These are phyloP conservation scores for Bilobella aurantiaca DNA, from an alignment of 1,140 invertebrate genomes.

Conservation along the genomic window DNA sequence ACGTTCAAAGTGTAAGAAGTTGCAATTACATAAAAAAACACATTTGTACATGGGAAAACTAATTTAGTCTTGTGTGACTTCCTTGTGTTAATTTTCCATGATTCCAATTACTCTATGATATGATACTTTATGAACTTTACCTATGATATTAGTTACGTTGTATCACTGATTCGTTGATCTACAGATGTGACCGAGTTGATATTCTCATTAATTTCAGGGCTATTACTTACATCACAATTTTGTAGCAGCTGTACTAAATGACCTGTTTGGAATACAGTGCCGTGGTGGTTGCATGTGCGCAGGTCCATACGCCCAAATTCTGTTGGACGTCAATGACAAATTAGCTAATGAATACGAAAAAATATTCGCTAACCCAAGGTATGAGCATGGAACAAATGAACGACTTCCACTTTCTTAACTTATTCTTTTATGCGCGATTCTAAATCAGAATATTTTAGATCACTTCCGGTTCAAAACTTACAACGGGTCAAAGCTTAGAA, in stretches of 20 bases:
- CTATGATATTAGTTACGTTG: too few relatives aligned
- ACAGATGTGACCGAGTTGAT: neutral
- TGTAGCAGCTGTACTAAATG: slow-evolving; percentile 74
- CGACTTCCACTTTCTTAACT: too few relatives aligned
- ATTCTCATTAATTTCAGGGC: slow-evolving; percentile 40
- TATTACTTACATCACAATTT: slow-evolving; percentile 84
- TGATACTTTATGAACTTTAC: too few relatives aligned
- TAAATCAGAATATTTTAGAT: neutral
- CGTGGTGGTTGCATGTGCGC: slow-evolving; percentile 74
- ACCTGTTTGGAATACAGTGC: slow-evolving; percentile 83
- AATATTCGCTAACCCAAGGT: slow-evolving; percentile 62
- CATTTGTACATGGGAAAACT: neutral
- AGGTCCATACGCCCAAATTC: slow-evolving; percentile 70
- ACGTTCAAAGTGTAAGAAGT: slow-evolving; percentile 41
- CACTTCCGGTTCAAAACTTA: too few relatives aligned
- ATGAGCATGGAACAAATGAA: neutral
- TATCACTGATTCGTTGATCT: too few relatives aligned
- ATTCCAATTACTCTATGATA: too few relatives aligned
- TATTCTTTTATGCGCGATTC: too few relatives aligned
- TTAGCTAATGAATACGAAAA: slow-evolving; percentile 65
- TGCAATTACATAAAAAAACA: too few relatives aligned
- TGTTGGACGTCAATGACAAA: slow-evolving; percentile 68
- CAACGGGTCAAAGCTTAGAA: too few relatives aligned
- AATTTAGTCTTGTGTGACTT: too few relatives aligned
- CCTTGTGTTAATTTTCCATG: too few relatives aligned